Percentiles rank a stretch among this genome's conserved stretches.
Evolutionary conservation across 2,797 vertebrate genomes (phyloP).

Genomic region (Morelia viridis): DNA sequence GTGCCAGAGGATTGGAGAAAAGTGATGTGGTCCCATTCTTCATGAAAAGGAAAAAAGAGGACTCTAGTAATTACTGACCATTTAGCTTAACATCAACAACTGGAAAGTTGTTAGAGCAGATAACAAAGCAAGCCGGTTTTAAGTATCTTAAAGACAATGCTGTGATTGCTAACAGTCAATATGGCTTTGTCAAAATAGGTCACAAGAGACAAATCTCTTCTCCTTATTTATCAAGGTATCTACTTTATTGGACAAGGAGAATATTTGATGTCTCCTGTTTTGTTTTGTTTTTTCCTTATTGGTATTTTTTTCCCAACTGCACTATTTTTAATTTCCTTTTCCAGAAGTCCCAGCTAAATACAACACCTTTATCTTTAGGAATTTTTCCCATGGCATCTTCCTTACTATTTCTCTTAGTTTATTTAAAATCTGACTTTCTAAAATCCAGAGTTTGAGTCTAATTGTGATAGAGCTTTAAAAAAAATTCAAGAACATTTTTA

Average conservation of each 20-base stretch:
- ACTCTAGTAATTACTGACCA: not conserved
- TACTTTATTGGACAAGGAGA: not conserved
- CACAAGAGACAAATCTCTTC: not conserved
- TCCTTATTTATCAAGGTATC: not conserved
- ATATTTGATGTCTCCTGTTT: not conserved
- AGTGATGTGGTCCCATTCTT: not conserved
- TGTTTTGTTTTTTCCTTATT: not conserved
- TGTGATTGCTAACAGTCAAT: not conserved
- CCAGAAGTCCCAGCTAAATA: not conserved
- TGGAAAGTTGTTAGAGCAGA: not conserved
- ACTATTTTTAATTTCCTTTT: not conserved
- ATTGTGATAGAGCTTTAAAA: not conserved
- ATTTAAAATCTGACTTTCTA: not conserved
- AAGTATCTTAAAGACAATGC: not conserved
- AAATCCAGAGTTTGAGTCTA: not conserved
- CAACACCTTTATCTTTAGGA: not conserved
- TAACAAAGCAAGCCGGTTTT: not conserved
- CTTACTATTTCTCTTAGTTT: not conserved
- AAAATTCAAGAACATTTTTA: not conserved
- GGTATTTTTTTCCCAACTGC: not conserved
- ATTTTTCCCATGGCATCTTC: not conserved
- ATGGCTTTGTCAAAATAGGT: not conserved
- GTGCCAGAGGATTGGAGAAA: not conserved
- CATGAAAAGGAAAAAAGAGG: not conserved
- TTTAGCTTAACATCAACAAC: not conserved